Conservation (phyloP, 1,140 invertebrate species). For the Drosophila neocordata region DNA sequence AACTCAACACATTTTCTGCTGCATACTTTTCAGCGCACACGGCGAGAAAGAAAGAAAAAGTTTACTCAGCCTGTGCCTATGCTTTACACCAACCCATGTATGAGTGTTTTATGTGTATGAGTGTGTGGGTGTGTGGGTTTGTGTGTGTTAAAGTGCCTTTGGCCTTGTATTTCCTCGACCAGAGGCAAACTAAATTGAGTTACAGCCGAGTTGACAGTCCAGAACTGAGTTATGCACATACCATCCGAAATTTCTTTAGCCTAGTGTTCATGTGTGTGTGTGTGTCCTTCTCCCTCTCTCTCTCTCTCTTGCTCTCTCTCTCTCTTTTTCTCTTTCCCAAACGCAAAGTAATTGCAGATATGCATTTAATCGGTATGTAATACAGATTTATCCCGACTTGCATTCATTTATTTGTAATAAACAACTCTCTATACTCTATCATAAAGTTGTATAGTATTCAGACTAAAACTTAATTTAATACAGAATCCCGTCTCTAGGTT, state of each 20-base stretch:
- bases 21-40: conserved; percentile 36
- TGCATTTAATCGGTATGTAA: neutral
- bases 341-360: neutral
- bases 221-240: neutral
- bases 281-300: neutral
- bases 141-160: conserved; percentile 5
- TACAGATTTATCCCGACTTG: neutral
- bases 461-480: too few species aligned
- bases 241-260: neutral
- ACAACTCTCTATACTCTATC: neutral
- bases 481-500: neutral
- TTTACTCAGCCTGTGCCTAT: conserved; percentile 24
- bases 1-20: conserved; percentile 23
- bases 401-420: conserved; percentile 1
- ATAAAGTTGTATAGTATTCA: too few species aligned
- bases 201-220: neutral
- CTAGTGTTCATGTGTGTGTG: neutral
- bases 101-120: too few species aligned
- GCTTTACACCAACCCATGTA: conserved; percentile 1
- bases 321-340: neutral
- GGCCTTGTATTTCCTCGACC: neutral
- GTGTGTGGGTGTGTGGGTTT: neutral
- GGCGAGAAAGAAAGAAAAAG: conserved; percentile 25
- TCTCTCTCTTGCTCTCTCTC: neutral
- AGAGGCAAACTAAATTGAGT: conserved; percentile 8